Evolutionary conservation across 2,797 vertebrate genomes (phyloP).

Genomic region (Sus cebifrons): DNA sequence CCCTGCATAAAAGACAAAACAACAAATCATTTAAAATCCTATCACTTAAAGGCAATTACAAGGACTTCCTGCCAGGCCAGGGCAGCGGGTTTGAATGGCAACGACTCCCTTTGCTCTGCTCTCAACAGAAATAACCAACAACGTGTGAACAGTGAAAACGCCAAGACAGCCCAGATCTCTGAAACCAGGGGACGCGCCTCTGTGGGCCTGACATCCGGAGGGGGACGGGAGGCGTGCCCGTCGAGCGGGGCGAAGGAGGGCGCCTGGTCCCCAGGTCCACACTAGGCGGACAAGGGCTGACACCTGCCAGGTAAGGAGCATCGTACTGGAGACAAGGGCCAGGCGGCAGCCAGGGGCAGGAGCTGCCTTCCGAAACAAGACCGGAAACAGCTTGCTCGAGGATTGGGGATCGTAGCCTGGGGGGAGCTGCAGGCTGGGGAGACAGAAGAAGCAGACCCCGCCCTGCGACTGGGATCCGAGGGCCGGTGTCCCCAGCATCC

Average conservation of each 20-base stretch:
- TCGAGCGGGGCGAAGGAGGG: rapidly evolving
- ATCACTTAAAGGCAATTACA: not conserved
- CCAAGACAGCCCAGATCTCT: rapidly evolving
- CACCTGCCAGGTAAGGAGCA: rapidly evolving
- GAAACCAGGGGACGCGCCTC: rapidly evolving
- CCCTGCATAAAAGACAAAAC: constrained; percentile 34
- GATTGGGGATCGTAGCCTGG: rapidly evolving
- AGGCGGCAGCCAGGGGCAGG: rapidly evolving
- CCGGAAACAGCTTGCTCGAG: not conserved
- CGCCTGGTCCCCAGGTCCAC: not conserved
- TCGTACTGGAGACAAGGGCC: no score
- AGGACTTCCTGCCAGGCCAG: not conserved
- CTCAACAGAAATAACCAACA: rapidly evolving
- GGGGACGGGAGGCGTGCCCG: rapidly evolving
- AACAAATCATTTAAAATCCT: not conserved
- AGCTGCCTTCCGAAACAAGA: not conserved
- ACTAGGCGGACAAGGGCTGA: rapidly evolving
- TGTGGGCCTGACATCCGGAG: rapidly evolving
- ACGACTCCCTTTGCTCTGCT: not conserved
- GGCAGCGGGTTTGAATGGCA: rapidly evolving
- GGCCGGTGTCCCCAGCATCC: not conserved
- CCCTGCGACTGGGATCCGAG: rapidly evolving
- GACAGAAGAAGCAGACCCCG: rapidly evolving
- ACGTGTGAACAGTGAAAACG: rapidly evolving
- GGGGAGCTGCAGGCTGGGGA: not conserved